A percentile compares a stretch with the other conserved stretches of the same genome.
Conservation (phyloP, 2,888 invertebrate species). For the Lepidochitona cinerea region DNA sequence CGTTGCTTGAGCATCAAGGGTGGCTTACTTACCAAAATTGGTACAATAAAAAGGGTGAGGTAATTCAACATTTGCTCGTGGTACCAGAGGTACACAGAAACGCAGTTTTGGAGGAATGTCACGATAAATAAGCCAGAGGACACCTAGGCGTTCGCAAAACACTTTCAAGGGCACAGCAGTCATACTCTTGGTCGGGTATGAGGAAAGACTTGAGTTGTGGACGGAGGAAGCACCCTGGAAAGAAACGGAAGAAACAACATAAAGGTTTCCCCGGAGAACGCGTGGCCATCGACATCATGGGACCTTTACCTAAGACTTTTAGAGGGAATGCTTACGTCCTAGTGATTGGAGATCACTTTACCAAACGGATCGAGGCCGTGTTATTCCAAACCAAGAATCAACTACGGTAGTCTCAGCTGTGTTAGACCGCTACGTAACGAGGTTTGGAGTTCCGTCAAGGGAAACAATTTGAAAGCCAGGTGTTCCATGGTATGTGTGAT, state of each 20-base stretch:
- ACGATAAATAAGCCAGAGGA: not conserved
- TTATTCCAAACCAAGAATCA: slow-evolving; percentile 27
- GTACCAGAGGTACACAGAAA: not conserved
- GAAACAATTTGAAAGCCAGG: slow-evolving; percentile 22
- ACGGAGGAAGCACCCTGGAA: slow-evolving; percentile 15
- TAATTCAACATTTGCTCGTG: not conserved
- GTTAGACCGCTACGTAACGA: slow-evolving; percentile 16
- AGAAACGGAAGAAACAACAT: slow-evolving; percentile 20
- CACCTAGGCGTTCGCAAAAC: not conserved
- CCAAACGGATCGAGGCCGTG: slow-evolving; percentile 29
- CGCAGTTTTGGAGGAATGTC: not conserved
- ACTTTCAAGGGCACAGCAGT: not conserved
- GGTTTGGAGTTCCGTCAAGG: slow-evolving; percentile 30
- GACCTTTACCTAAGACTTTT: slow-evolving; percentile 22
- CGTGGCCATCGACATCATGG: slow-evolving; percentile 22
- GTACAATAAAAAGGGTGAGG: not conserved
- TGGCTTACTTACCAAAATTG: not conserved
- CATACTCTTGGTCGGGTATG: not conserved
- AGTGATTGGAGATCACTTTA: slow-evolving; percentile 31
- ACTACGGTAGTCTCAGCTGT: slow-evolving; percentile 22
- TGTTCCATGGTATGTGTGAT: slow-evolving; percentile 22
- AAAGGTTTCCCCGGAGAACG: slow-evolving; percentile 20
- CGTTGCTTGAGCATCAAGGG: not conserved
- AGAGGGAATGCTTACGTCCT: slow-evolving; percentile 24
- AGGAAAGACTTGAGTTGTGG: not conserved